Base-by-base conservation (phyloP, 2,797 vertebrate species). In the Poeciliopsis paucimaculata region DNA sequence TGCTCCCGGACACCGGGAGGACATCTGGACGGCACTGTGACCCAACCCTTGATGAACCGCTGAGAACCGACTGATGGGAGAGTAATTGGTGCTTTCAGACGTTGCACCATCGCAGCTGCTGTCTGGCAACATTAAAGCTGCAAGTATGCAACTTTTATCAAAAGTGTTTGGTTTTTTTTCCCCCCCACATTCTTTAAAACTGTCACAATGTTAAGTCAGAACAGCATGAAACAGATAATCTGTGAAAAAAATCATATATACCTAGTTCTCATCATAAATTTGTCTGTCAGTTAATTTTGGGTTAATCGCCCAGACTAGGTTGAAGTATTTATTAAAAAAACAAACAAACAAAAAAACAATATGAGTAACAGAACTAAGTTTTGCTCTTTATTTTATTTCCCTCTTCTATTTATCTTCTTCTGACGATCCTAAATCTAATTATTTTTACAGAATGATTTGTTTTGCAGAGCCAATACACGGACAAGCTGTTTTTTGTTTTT, bases 71-170 rank as follows among this genome's bases (percentile, higher is more conserved):
- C 71, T 73, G 75, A 71, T 80, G 78, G 71, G 23, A n/a, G 72
- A 72, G 18, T 76, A 74, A 86, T 79, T 77, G 77, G 34, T 41
- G 72, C 72, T 77, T 82, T 77, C 68, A 75, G 57, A 77, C 39
- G 57, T 76, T 51, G 78, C 49, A 10, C 51, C 36, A 39, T 51
- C 62, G 41, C 80, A 77, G 72, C 81, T 43, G 73, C 62, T 41
- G 41, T 68, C 70, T 60, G 60, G 51, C 41, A 57, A 26, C 18
- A 36, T 34, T 73, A 31, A 62, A 36, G 72, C 20, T 23, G 49
- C 20, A 23, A 23, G 7, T 3, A 1, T 3, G 49, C 49, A 51
- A 23, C 20, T 51, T 51, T 51, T 51, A 3, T 2, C 9, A 51
- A 51, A 9, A 23, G 8, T 23, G 20, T 3, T 46, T 51, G 7